Conservation (phyloP, 2,797 vertebrate species). For the Leuciscus waleckii region DNA sequence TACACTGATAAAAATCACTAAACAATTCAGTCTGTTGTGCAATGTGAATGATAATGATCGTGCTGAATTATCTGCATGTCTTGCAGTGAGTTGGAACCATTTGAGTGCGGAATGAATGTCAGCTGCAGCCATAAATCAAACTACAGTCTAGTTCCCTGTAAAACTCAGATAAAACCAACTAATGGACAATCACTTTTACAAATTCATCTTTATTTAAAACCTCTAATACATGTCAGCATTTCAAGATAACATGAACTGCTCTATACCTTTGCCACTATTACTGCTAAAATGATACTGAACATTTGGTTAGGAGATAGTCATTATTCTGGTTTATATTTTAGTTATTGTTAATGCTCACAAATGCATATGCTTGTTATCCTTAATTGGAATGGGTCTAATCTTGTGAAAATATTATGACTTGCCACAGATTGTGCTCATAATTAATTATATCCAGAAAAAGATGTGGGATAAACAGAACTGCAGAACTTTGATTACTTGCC, state of each 20-base stretch:
- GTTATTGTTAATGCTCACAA: not conserved
- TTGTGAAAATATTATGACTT: slow-evolving; percentile 23
- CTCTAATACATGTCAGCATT: not conserved
- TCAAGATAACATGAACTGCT: not conserved
- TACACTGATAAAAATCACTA: slow-evolving; percentile 7
- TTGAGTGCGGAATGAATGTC: not conserved
- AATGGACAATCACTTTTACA: not conserved
- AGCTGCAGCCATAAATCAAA: not conserved
- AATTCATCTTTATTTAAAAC: not conserved
- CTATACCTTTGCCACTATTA: not conserved
- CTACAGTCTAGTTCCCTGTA: not conserved
- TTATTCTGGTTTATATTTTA: not conserved
- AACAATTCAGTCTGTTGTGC: not conserved
- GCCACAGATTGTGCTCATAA: slow-evolving; percentile 16
- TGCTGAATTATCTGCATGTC: not conserved
- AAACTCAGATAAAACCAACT: not conserved
- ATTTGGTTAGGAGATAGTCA: not conserved
- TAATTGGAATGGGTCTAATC: slow-evolving; percentile 6
- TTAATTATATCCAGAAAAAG: slow-evolving; percentile 15
- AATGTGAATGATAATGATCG: not conserved
- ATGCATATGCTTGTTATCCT: slow-evolving; percentile 1
- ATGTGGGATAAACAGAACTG: not conserved
- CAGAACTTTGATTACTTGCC: slow-evolving; percentile 11
- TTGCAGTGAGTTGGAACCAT: not conserved
- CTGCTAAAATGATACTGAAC: not conserved